phyloP scores from a whole-genome alignment of 2,888 invertebrate species.

The Ormyrus thymus region DNA sequence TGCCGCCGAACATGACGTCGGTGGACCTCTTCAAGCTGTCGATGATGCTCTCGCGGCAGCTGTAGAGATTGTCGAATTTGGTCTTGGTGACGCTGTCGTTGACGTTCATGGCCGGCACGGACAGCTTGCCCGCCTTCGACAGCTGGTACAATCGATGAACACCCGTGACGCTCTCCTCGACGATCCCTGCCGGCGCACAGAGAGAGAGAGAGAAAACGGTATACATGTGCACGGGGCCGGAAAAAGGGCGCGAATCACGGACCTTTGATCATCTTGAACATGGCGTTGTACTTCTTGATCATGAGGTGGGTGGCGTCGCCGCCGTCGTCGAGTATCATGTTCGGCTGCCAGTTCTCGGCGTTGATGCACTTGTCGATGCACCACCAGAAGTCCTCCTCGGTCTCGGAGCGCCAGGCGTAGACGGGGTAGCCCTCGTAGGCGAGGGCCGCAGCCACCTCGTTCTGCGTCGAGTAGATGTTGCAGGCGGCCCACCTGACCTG shows the following conservation, averaged over 20 bases:
- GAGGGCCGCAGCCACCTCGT: conserved; percentile 96
- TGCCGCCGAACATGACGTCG: conserved; percentile 98
- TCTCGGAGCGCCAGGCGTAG: conserved; percentile 98
- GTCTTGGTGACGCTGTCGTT: conserved; percentile 99
- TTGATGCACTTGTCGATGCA: conserved; percentile 97
- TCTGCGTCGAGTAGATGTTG: conserved; percentile 99
- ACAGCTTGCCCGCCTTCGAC: conserved; percentile 94
- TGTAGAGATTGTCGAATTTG: conserved; percentile 97
- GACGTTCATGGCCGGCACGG: conserved; percentile 98
- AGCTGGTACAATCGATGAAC: conserved; percentile 97
- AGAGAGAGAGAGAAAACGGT: conserved; percentile 44
- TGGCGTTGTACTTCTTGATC: conserved; percentile 94
- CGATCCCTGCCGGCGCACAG: conserved; percentile 82
- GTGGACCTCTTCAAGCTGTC: conserved; percentile 92
- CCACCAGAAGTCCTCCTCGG: conserved; percentile 99
- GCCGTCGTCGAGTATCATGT: conserved; percentile 98
- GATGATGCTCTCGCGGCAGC: conserved; percentile 93
- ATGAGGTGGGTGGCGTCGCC: conserved; percentile 97
- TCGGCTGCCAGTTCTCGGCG: conserved; percentile 95
- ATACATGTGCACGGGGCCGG: neutral
- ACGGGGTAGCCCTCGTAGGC: conserved; percentile 93
- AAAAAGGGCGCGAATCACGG: neutral
- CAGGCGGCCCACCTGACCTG: conserved; percentile 97
- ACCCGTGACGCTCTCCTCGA: conserved; percentile 98
- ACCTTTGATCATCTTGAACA: conserved; percentile 95